Evolutionary conservation across 92 coral and sea anemone genomes (phyloP), one percentile per base, ranked within the genome.

Genomic region (Desmophyllum pertusum): DNA sequence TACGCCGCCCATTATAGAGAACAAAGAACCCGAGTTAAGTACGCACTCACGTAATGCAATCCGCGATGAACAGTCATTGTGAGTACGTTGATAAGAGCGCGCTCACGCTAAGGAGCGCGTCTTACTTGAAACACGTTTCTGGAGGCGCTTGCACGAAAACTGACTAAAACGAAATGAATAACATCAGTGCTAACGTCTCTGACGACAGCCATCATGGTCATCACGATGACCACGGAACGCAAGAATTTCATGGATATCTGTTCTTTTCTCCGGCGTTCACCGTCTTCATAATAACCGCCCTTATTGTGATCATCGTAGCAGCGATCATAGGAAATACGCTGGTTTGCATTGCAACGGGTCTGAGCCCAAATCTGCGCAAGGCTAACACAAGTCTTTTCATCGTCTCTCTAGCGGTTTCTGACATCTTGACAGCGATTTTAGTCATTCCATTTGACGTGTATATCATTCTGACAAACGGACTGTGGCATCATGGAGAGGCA

Each of bases 371-470:
- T 50, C 73, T 86, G 6, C 79, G 89, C 29, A 86, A 86, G 46
- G 89, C 89, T 0, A 86, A 74, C 13, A 86, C 89, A 36, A 80
- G 85, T 33, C 80, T 86, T 41, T 86, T 86, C 17, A 73, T 86
- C 85, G 25, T 61, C 17, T 86, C 89, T 9, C 36, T 86, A 55
- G 89, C 89, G 9, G 64, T 86, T 21, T 86, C 89, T 35, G 89
- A 86, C 31, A 68, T 86, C 0, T 74, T 86, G 29, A 80, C 89
- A 4, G 89, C 89, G 39, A 79, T 63, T 41, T 59, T 86, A 43
- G 72, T 50, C 68, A 79, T 86, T 31, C 89, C 89, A 1, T 86
- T 86, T 45, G 89, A 86, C 68, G 62, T 86, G 18, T 42, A 86
- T 30, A 51, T 61, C 63, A 64, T 86, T 6, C 67, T 31, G 30